Evolutionary conservation across 1,140 invertebrate species (phyloP).

Genomic region (Melanaphis sacchari): DNA sequence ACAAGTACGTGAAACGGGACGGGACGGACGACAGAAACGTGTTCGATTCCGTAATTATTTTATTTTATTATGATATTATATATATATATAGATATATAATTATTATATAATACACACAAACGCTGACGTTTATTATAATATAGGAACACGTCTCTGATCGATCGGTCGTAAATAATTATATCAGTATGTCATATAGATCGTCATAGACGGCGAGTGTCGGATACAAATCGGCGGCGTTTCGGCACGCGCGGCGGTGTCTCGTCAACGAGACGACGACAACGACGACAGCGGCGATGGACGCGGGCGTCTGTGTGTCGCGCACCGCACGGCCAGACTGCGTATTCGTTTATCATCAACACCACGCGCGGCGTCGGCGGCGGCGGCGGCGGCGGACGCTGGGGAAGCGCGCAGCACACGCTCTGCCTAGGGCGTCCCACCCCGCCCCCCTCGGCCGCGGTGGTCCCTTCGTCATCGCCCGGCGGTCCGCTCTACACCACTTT

Average conservation of each 20-base stretch:
- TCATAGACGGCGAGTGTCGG: background rate
- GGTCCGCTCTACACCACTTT: background rate
- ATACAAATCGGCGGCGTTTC: background rate
- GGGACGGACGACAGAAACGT: background rate
- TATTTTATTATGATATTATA: too few relatives aligned
- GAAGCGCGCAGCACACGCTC: conserved; percentile 25
- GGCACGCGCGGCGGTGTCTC: background rate
- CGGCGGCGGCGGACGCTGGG: conserved; percentile 41
- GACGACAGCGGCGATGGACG: background rate
- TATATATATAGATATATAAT: too few relatives aligned
- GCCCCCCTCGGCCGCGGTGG: background rate
- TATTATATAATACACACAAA: background rate
- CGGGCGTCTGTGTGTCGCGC: conserved; percentile 57
- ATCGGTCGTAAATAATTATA: background rate
- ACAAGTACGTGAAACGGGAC: background rate
- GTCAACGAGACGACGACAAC: background rate
- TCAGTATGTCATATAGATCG: too few relatives aligned
- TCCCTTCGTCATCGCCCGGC: conserved; percentile 27
- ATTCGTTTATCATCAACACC: conserved; percentile 55
- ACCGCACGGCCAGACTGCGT: conserved; percentile 56
- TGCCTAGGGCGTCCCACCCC: background rate
- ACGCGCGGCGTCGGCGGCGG: conserved; percentile 43
- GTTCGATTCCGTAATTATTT: background rate
- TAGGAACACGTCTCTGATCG: background rate
- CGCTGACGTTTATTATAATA: background rate